phyloP scores from a whole-genome alignment of 2,113 vertebrate genomes.

The Oenanthe oenanthe region DNA sequence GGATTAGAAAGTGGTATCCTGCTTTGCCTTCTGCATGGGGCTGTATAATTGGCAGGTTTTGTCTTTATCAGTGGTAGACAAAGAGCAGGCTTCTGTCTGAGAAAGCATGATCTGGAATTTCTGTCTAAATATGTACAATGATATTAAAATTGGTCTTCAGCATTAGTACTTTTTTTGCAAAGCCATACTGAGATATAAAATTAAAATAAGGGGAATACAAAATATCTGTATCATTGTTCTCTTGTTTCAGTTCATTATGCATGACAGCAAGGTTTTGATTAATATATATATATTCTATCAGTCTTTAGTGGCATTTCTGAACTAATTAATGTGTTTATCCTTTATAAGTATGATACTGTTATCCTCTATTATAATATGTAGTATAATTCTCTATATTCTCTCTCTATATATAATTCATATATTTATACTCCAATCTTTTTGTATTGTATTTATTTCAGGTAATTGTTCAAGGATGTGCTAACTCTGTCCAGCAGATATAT shows the following conservation, averaged over 20 bases:
- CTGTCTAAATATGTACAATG: not conserved
- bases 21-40: not conserved
- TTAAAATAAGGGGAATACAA: not conserved
- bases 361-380: not conserved
- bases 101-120: not conserved
- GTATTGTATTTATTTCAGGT: not conserved
- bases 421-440: not conserved
- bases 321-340: not conserved
- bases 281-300: not conserved
- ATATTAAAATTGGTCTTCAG: not conserved
- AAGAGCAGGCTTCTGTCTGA: not conserved
- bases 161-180: not conserved
- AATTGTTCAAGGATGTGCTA: not conserved
- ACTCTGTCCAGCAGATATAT: not conserved
- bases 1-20: not conserved
- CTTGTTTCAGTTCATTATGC: not conserved
- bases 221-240: not conserved
- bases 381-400: not conserved
- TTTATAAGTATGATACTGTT: not conserved
- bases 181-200: not conserved
- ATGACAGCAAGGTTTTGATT: not conserved
- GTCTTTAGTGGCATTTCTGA: not conserved
- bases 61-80: not conserved
- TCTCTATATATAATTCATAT: not conserved
- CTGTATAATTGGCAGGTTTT: not conserved